Evolutionary conservation across 2,113 vertebrate species (phyloP).

Genomic region (Rutilus rutilus): DNA sequence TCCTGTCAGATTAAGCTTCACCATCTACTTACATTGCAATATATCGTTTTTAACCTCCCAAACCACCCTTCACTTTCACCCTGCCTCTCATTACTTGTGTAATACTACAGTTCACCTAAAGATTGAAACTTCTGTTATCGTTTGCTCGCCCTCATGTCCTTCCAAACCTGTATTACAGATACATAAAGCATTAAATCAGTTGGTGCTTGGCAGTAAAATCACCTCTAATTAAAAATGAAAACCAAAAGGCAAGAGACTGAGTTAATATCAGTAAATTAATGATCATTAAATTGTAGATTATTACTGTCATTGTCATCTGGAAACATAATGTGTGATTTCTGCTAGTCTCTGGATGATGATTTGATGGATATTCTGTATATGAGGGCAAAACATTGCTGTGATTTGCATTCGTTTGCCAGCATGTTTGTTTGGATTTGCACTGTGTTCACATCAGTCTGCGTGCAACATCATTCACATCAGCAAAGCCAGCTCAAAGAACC

Average conservation of each 20-base stretch:
- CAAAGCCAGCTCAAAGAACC: background rate
- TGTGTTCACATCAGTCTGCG: background rate
- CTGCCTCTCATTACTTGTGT: background rate
- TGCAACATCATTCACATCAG: background rate
- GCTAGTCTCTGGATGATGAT: background rate
- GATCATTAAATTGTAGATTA: background rate
- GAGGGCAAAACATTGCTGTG: background rate
- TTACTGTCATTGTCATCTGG: background rate
- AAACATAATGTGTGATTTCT: background rate
- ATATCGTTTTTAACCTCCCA: background rate
- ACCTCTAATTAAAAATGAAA: background rate
- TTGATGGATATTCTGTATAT: background rate
- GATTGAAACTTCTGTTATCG: background rate
- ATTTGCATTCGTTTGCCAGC: background rate
- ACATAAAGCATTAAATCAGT: too few species aligned
- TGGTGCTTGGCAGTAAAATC: too few species aligned
- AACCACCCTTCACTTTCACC: background rate
- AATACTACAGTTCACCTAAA: background rate
- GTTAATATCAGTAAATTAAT: background rate
- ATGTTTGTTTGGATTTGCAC: background rate
- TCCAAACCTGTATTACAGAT: background rate
- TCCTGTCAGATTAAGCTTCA: background rate
- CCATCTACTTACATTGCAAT: background rate
- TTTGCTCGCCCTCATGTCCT: background rate
- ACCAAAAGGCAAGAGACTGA: background rate